These are phyloP conservation scores for Benthosema pterotum DNA, from an alignment of 2,797 vertebrate genomes.

Conservation along the genomic window DNA sequence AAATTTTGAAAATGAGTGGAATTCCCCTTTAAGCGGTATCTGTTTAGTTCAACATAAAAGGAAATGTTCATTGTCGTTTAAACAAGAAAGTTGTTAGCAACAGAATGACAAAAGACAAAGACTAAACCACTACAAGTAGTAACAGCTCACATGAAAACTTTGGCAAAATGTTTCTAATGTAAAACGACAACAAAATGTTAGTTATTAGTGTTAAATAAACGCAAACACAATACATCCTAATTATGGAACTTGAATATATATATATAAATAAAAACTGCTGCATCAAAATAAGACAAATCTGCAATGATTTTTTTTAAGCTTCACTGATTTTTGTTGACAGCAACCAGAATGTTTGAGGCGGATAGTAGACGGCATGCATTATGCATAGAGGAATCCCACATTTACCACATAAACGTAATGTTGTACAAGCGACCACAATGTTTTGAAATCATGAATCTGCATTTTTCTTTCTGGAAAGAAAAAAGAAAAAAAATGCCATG, in stretches of 20 bases:
- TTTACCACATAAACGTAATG: conserved; percentile 54
- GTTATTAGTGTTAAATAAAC: too few relatives aligned
- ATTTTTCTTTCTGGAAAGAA: conserved; percentile 36
- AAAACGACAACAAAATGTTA: too few relatives aligned
- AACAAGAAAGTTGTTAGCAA: too few relatives aligned
- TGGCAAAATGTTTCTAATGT: too few relatives aligned
- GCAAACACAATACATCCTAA: not conserved
- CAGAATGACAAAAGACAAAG: too few relatives aligned
- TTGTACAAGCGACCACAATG: conserved; percentile 61
- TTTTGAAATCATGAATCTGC: conserved; percentile 61
- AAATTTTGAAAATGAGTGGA: too few relatives aligned
- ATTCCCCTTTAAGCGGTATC: not conserved
- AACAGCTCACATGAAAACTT: too few relatives aligned
- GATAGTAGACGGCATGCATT: conserved; percentile 47
- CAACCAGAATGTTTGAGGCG: conserved; percentile 34
- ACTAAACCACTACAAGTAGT: too few relatives aligned
- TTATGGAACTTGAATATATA: too few relatives aligned
- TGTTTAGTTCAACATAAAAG: conserved; percentile 4
- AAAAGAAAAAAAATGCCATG: conserved; percentile 66
- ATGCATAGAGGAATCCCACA: conserved; percentile 56
- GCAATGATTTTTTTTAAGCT: conserved; percentile 31
- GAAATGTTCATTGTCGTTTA: not conserved
- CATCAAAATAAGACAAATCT: conserved; percentile 14
- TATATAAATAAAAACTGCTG: conserved; percentile 3
- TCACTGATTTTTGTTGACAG: conserved; percentile 42